A percentile compares a stretch with the other conserved stretches of the same genome.
These are phyloP conservation scores for Eurytemora carolleeae DNA, from an alignment of 1,140 invertebrate genomes.

Conservation along the genomic window DNA sequence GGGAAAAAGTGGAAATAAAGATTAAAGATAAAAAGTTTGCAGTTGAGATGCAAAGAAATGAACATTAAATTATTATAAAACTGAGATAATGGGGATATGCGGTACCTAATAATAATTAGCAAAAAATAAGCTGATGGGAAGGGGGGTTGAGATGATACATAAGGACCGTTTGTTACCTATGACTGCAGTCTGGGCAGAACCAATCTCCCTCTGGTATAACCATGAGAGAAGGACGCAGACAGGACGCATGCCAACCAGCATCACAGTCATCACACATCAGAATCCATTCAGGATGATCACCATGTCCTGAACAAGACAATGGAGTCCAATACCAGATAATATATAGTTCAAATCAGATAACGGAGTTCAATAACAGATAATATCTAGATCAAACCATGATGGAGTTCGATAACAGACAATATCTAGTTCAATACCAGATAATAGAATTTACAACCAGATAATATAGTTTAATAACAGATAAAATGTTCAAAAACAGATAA, in stretches of 20 bases:
- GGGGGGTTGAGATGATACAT: background rate
- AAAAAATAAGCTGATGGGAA: too few species aligned
- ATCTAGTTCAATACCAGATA: background rate
- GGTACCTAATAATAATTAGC: too few species aligned
- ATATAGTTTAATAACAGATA: background rate
- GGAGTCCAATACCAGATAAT: background rate
- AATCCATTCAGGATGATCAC: conserved; percentile 85
- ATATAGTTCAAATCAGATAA: background rate
- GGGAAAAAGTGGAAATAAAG: too few species aligned
- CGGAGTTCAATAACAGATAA: background rate
- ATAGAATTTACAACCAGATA: background rate
- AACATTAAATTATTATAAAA: too few species aligned
- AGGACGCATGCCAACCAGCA: conserved; percentile 80
- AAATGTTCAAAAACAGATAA: background rate
- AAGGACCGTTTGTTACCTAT: conserved; percentile 27
- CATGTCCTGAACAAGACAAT: conserved; percentile 24
- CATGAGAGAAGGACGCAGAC: conserved; percentile 67
- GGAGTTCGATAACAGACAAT: background rate
- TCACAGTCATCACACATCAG: conserved; percentile 79
- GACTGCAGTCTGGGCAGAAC: conserved; percentile 89
- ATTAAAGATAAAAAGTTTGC: too few species aligned
- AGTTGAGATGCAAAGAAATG: too few species aligned
- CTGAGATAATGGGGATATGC: too few species aligned
- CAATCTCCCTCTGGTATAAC: conserved; percentile 88
- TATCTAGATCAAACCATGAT: background rate